These are phyloP conservation scores for Saccostrea echinata DNA, from an alignment of 1,140 invertebrate genomes.

Conservation along the genomic window DNA sequence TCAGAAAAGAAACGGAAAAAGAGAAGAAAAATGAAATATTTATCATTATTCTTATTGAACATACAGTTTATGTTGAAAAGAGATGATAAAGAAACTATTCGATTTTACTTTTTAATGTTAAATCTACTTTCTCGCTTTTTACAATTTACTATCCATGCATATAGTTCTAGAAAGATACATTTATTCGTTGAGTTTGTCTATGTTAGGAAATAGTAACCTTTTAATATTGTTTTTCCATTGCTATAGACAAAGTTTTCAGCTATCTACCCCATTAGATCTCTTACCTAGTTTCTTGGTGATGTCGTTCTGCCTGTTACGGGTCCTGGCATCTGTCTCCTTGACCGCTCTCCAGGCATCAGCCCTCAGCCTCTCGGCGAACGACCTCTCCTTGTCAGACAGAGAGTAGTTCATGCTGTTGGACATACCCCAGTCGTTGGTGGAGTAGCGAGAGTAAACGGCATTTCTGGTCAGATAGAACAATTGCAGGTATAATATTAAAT, in stretches of 20 bases:
- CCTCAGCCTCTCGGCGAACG: conserved; percentile 87
- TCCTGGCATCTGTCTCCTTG: conserved; percentile 79
- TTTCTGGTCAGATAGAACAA: conserved; percentile 65
- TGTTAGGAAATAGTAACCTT: not conserved
- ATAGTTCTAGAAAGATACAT: not conserved
- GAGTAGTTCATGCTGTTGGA: conserved; percentile 91
- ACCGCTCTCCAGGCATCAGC: conserved; percentile 78
- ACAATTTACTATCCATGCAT: not conserved
- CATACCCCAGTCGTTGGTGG: conserved; percentile 93
- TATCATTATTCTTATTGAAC: no score
- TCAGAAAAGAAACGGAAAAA: conserved; percentile 25
- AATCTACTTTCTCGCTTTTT: not conserved
- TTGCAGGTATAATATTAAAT: no score
- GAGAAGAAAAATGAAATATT: not conserved
- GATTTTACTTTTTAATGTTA: not conserved
- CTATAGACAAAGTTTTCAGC: not conserved
- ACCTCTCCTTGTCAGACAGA: conserved; percentile 90
- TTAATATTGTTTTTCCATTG: not conserved
- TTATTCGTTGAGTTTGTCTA: not conserved
- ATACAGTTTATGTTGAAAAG: no score
- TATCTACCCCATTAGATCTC: not conserved
- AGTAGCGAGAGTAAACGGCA: conserved; percentile 84
- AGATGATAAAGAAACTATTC: no score
- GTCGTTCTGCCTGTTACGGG: conserved; percentile 77
- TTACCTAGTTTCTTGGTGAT: conserved; percentile 79